A percentile compares a stretch with the other conserved stretches of the same genome.
Conservation (phyloP, 2,797 vertebrate genomes). For the Podarcis lilfordi region DNA sequence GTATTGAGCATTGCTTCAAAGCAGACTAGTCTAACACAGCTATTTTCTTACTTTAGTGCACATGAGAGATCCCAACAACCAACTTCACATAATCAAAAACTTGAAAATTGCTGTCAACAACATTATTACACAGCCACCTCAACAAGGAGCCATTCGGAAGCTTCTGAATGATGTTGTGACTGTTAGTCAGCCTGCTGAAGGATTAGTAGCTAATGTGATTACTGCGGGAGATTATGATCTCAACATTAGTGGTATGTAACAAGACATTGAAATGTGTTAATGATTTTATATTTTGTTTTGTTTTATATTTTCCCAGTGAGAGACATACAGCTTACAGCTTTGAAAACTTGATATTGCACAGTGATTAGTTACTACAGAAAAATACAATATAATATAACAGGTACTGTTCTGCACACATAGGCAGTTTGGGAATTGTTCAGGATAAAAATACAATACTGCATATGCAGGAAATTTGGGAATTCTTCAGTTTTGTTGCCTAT, state of each 20-base stretch:
- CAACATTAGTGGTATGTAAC: slow-evolving; percentile 91
- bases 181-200: slow-evolving; percentile 91
- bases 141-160: slow-evolving; percentile 78
- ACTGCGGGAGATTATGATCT: slow-evolving; percentile 95
- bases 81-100: slow-evolving; percentile 94
- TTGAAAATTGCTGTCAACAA: slow-evolving; percentile 93
- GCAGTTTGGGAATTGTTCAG: too few species aligned
- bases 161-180: slow-evolving; percentile 90
- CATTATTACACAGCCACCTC: slow-evolving; percentile 83
- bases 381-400: neutral
- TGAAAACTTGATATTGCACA: neutral
- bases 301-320: neutral
- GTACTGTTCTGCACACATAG: neutral
- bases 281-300: neutral
- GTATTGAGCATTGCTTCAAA: slow-evolving; percentile 30
- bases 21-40: neutral
- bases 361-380: neutral
- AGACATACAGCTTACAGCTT: neutral
- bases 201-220: slow-evolving; percentile 86
- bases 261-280: slow-evolving; percentile 35
- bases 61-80: slow-evolving; percentile 97
- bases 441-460: too few species aligned
- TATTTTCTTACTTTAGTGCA: slow-evolving; percentile 82
- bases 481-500: neutral
- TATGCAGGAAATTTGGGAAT: neutral